Conservation (phyloP, 2,797 vertebrate genomes). For the Enteromius viviparus region DNA sequence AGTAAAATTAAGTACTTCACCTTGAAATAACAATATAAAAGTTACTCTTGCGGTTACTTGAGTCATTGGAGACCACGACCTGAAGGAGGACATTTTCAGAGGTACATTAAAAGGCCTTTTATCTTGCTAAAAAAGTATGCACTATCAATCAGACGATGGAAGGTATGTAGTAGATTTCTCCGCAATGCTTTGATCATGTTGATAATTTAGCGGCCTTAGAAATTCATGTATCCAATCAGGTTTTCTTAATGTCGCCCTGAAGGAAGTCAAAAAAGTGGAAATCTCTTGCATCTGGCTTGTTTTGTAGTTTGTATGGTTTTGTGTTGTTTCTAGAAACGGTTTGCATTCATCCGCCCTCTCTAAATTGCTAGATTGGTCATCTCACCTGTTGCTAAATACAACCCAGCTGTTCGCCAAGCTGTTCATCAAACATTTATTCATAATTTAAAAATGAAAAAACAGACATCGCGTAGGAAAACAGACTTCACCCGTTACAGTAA, state of each 20-base stretch:
- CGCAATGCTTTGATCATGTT: not conserved
- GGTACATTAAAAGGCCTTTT: not conserved
- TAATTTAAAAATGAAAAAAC: not conserved
- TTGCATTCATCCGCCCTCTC: not conserved
- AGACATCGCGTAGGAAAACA: not conserved
- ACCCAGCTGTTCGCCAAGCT: slow-evolving; percentile 14
- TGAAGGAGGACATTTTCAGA: not conserved
- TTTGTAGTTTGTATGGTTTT: slow-evolving; percentile 9
- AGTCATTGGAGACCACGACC: not conserved
- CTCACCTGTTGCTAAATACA: slow-evolving; percentile 30
- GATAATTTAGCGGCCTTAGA: not conserved
- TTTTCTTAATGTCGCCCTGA: not conserved
- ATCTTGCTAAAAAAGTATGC: not conserved
- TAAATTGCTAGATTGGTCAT: slow-evolving; percentile 5
- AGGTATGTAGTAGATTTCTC: not conserved
- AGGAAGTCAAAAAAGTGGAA: not conserved
- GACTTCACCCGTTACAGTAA: slow-evolving; percentile 10
- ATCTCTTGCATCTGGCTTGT: slow-evolving; percentile 32
- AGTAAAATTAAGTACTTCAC: not conserved
- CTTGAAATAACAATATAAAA: not conserved
- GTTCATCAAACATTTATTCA: slow-evolving; percentile 10
- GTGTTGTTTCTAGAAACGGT: not conserved
- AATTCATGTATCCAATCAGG: not conserved
- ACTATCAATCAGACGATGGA: not conserved
- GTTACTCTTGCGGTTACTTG: not conserved